Evolutionary conservation across 1,140 invertebrate species (phyloP).

Genomic region (Euura saliciscinereae): DNA sequence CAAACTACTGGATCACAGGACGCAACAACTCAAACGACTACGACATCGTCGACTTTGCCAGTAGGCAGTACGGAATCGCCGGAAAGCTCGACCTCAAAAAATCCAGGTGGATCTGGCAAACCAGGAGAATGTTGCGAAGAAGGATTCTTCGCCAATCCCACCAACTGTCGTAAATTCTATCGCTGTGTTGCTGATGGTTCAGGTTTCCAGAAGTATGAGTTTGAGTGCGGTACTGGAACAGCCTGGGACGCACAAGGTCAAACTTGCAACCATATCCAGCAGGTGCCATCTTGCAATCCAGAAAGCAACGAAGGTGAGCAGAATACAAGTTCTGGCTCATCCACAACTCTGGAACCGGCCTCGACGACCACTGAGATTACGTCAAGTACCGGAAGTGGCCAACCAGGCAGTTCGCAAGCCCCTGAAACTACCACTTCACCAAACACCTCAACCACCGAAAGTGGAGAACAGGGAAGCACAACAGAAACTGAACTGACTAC

Average conservation of each 20-base stretch:
- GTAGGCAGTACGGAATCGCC: conserved; percentile 61
- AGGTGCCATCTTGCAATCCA: conserved; percentile 68
- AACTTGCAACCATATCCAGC: conserved; percentile 67
- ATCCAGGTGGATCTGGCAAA: conserved; percentile 51
- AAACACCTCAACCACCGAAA: conserved; percentile 62
- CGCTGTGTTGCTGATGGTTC: conserved; percentile 66
- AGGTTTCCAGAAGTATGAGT: conserved; percentile 65
- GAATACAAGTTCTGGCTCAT: conserved; percentile 65
- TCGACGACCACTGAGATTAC: conserved; percentile 64
- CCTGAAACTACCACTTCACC: conserved; percentile 75
- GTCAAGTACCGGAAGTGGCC: conserved; percentile 40
- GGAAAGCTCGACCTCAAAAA: conserved; percentile 60
- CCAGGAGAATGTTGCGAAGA: conserved; percentile 39
- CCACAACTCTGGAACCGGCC: too few relatives aligned
- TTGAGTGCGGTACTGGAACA: conserved; percentile 69
- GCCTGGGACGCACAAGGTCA: conserved; percentile 67
- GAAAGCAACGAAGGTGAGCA: conserved; percentile 14
- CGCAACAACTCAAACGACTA: conserved; percentile 23
- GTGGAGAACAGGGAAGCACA: not conserved
- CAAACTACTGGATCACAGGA: conserved; percentile 20
- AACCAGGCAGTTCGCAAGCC: too few relatives aligned
- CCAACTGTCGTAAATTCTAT: conserved; percentile 72
- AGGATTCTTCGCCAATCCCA: conserved; percentile 64
- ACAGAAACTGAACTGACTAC: conserved; percentile 15
- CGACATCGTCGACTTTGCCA: too few relatives aligned